Base-by-base conservation (phyloP, 1,140 invertebrate genomes). In the Drosophila neocordata region DNA sequence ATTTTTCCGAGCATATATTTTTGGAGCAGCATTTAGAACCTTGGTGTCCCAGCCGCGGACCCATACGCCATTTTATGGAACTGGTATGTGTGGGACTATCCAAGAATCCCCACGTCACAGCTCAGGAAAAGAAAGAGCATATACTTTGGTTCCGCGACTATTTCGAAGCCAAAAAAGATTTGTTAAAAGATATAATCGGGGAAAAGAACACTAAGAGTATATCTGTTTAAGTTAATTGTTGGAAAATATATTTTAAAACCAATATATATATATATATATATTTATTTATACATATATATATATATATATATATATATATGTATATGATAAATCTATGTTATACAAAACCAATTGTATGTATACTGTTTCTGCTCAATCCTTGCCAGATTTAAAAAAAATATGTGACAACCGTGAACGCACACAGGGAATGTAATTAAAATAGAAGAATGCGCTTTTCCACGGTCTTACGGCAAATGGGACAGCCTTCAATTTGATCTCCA, bases 41-140 rank as follows among this genome's bases (percentile, higher is more conserved):
- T 1, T 98, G 97, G 96, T 99, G 98, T 92, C 98, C 98, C 0
- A 93, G 92, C 37, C 94, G 93, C 81, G 98, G 98, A 0, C 98
- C 98, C 0, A 94, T 99, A 64, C 93, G 97, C 13, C 97, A 99
- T 92, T 99, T 99, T 91, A 99, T 99, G 98, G 98, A 99, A 91
- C 93, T 99, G 5, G 98, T 99, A 0, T 96, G 96, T 77, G 94
- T 96, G 0, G 98, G 98, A n/a, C 93, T 99, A 8, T 98, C 97
- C 0, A 98, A 98, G 92, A 99, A 99, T 93, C 95, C 97, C 4
- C 98, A 96, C 91, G 93, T 99, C 67, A 96, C 96, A 12, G 97
- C 96, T 0, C 87, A 96, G 78, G 96, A 98, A 77, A 99, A 99
- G 90, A 94, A 93, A 62, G 96, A 96, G n/a, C 97, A 98, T 85